Evolutionary conservation across 1,140 invertebrate species (phyloP).

Genomic region (Melitaea cinxia): DNA sequence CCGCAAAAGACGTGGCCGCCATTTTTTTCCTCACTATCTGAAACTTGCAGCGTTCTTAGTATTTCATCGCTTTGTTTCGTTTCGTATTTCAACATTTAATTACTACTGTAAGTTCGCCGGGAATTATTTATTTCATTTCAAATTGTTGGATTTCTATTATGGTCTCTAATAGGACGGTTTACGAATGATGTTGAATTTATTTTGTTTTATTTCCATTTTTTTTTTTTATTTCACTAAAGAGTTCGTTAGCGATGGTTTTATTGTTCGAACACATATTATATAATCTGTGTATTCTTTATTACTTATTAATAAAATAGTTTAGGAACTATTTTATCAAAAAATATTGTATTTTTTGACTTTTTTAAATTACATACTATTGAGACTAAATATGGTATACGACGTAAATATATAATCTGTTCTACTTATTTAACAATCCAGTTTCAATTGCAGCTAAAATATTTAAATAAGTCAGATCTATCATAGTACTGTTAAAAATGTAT

Average conservation of each 20-base stretch:
- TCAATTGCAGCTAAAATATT: too few species aligned
- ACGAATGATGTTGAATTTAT: neutral
- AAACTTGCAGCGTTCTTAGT: slow-evolving; percentile 31
- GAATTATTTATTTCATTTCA: slow-evolving; percentile 25
- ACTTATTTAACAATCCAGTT: neutral
- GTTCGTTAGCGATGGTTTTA: too few species aligned
- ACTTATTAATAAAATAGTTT: too few species aligned
- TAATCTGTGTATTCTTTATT: too few species aligned
- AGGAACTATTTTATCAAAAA: too few species aligned
- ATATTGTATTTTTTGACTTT: too few species aligned
- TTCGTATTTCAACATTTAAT: slow-evolving; percentile 35
- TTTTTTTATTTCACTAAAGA: too few species aligned
- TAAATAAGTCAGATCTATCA: neutral
- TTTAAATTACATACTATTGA: too few species aligned
- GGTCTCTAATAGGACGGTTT: neutral
- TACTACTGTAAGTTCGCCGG: slow-evolving; percentile 14
- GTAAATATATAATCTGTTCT: neutral
- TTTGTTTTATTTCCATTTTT: too few species aligned
- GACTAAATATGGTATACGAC: too few species aligned
- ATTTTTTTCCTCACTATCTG: slow-evolving; percentile 28
- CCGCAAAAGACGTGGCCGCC: slow-evolving; percentile 23
- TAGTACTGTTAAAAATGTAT: neutral
- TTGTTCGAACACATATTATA: too few species aligned
- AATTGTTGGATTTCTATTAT: neutral
- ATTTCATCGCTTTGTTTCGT: slow-evolving; percentile 29